These are phyloP conservation scores for Dasyprocta punctata DNA, from an alignment of 2,113 vertebrate species.

Conservation along the genomic window DNA sequence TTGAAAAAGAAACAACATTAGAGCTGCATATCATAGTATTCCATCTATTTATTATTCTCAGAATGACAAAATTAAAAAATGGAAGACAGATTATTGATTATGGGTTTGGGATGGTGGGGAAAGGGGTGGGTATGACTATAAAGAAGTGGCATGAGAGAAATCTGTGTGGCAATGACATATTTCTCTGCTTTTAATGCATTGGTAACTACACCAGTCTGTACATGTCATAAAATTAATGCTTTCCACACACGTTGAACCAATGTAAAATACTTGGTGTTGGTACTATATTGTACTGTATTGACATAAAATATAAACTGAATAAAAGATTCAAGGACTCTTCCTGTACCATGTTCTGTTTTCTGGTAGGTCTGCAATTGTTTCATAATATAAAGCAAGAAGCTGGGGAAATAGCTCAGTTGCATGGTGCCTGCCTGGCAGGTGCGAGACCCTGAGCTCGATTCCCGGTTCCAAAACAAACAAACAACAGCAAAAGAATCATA, in stretches of 20 bases:
- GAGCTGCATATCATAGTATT: background rate
- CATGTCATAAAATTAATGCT: background rate
- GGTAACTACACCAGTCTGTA: background rate
- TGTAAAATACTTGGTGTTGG: background rate
- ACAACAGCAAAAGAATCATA: no score
- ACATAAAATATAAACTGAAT: background rate
- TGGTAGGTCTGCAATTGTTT: slow-evolving; percentile 4
- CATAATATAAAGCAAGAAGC: background rate
- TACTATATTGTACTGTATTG: background rate
- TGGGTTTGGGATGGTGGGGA: background rate
- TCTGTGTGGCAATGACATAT: background rate
- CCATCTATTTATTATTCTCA: background rate
- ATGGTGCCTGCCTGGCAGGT: no score
- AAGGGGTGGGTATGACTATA: background rate
- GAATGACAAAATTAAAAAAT: background rate
- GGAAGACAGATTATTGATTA: background rate
- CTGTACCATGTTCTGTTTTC: background rate
- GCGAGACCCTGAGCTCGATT: no score
- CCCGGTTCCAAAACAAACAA: background rate
- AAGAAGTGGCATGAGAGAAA: background rate
- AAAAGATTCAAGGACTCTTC: background rate
- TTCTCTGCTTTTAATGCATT: background rate
- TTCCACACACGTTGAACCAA: background rate
- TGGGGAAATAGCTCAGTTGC: no score
- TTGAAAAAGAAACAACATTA: background rate